Evolutionary conservation across 1,140 invertebrate genomes (phyloP).

Genomic region (Heliconius melpomene): DNA sequence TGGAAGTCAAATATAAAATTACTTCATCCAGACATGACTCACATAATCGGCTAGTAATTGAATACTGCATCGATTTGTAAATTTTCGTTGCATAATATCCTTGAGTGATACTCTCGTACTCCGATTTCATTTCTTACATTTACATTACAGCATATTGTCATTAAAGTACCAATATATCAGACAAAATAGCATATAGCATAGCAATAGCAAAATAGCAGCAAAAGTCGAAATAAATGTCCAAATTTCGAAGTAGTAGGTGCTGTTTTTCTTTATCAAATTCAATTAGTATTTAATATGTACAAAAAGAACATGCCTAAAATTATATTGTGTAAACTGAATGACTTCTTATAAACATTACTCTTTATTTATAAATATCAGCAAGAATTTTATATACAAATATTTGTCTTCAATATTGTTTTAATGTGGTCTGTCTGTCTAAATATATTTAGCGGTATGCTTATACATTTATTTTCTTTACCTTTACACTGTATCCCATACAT

Average conservation of each 20-base stretch:
- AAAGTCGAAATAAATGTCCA: neutral
- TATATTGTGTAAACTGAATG: neutral
- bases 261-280: neutral
- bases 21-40: constrained; percentile 1
- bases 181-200: too few species aligned
- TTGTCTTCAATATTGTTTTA: neutral
- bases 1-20: neutral
- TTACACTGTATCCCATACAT: neutral
- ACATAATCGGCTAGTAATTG: constrained; percentile 16
- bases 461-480: neutral
- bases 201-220: too few species aligned
- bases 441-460: too few species aligned
- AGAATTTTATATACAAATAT: neutral
- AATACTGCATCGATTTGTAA: neutral
- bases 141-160: neutral
- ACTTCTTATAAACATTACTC: neutral
- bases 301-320: neutral
- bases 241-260: neutral
- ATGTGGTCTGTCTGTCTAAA: neutral
- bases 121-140: constrained; percentile 7
- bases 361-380: neutral
- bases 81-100: constrained; percentile 13
- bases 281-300: neutral
- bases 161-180: neutral
- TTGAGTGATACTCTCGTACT: neutral